Evolutionary conservation across 2,797 vertebrate genomes (phyloP).

Genomic region (Salarias fasciatus): DNA sequence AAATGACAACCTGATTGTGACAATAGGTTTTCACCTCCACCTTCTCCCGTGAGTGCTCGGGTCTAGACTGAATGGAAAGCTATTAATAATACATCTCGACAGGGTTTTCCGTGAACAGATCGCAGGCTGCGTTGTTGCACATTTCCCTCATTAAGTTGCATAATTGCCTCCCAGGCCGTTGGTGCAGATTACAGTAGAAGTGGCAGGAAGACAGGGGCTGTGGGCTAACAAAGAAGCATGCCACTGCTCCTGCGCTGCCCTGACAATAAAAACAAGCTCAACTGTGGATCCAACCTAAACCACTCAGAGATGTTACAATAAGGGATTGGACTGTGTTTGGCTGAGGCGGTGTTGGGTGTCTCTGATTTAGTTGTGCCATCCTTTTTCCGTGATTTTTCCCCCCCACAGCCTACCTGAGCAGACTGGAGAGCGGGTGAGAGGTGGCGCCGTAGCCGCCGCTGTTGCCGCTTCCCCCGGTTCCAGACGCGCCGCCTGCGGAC

Average conservation of each 20-base stretch:
- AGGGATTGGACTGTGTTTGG: conserved; percentile 27
- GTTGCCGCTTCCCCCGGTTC: conserved; percentile 76
- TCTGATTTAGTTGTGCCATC: not conserved
- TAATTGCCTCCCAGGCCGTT: conserved; percentile 14
- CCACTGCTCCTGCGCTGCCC: conserved; percentile 39
- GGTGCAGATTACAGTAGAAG: conserved; percentile 33
- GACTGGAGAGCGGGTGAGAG: conserved; percentile 91
- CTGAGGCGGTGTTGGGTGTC: conserved; percentile 2
- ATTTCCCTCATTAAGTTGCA: conserved; percentile 30
- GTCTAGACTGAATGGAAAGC: conserved; percentile 36
- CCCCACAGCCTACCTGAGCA: conserved; percentile 87
- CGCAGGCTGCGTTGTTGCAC: conserved; percentile 12
- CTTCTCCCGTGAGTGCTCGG: conserved; percentile 13
- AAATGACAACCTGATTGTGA: conserved; percentile 1
- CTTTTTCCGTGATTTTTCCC: not conserved
- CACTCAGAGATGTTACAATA: no score
- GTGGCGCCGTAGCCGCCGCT: conserved; percentile 84
- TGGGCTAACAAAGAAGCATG: conserved; percentile 77
- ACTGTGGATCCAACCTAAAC: no score
- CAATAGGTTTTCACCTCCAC: not conserved
- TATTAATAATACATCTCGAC: conserved; percentile 36
- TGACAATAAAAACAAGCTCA: not conserved
- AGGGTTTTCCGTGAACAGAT: conserved; percentile 4
- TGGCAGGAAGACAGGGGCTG: conserved; percentile 39
- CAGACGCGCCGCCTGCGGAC: conserved; percentile 83